Evolutionary conservation across 2,113 vertebrate species (phyloP).

Genomic region (Solea solea): DNA sequence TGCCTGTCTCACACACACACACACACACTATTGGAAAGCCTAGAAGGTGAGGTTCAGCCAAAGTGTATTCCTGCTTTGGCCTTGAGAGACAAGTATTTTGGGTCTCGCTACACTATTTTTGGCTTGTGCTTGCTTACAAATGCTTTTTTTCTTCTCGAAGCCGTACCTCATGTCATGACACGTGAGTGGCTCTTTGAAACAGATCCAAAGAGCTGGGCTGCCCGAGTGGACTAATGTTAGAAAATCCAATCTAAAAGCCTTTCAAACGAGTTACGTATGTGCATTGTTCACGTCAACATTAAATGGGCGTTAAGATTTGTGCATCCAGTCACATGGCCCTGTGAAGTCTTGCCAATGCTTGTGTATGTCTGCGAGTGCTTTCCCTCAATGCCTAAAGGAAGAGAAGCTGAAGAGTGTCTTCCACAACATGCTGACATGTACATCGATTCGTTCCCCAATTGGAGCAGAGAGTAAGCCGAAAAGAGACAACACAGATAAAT

Average conservation of each 20-base stretch:
- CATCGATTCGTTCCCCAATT: slow-evolving; percentile 42
- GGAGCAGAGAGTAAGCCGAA: slow-evolving; percentile 36
- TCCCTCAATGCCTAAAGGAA: slow-evolving; percentile 31
- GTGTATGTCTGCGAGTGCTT: slow-evolving; percentile 27
- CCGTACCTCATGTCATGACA: slow-evolving; percentile 35
- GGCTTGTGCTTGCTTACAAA: slow-evolving; percentile 44
- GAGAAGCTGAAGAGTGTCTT: slow-evolving; percentile 40
- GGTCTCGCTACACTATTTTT: slow-evolving; percentile 43
- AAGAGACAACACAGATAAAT: slow-evolving; percentile 45
- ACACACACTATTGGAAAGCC: slow-evolving; percentile 23
- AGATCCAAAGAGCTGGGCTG: neutral
- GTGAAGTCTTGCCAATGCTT: slow-evolving; percentile 11
- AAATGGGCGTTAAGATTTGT: slow-evolving; percentile 3
- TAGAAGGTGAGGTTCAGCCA: slow-evolving; percentile 31
- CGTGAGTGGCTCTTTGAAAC: slow-evolving; percentile 17
- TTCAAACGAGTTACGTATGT: neutral
- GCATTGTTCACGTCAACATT: neutral
- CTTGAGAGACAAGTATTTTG: slow-evolving; percentile 54
- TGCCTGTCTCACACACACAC: slow-evolving; percentile 1
- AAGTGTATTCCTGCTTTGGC: slow-evolving; percentile 29
- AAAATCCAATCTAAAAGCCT: neutral
- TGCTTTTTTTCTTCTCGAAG: slow-evolving; percentile 16
- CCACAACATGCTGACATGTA: slow-evolving; percentile 48
- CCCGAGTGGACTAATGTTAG: neutral
- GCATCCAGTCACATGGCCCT: slow-evolving; percentile 18